These are phyloP conservation scores for Haliclystus octoradiatus DNA, from an alignment of 30 jellyfish, hydroid and myxozoan species.

Conservation along the genomic window DNA sequence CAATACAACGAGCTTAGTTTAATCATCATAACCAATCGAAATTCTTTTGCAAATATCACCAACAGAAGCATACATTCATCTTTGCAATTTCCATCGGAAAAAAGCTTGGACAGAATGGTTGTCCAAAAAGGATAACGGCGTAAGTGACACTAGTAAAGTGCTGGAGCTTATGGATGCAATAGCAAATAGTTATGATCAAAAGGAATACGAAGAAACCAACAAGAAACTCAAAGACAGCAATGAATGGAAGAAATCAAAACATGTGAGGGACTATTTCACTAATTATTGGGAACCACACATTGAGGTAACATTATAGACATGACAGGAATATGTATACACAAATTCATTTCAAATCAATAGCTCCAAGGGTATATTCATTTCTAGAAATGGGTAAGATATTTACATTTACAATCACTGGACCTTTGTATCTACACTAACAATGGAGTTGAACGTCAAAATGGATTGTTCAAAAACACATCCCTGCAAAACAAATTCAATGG, in stretches of 20 bases:
- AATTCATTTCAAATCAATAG: no score
- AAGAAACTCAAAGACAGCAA: slow-evolving; percentile 2
- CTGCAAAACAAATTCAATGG: no score
- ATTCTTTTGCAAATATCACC: not conserved
- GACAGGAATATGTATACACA: no score
- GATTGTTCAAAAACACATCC: no score
- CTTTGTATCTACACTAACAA: slow-evolving; percentile 31
- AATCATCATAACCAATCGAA: no score
- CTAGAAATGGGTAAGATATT: slow-evolving; percentile 28
- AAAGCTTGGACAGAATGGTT: slow-evolving; percentile 43
- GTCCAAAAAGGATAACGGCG: slow-evolving; percentile 21
- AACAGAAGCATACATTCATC: slow-evolving; percentile 13
- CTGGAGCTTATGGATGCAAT: slow-evolving; percentile 11
- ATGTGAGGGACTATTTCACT: slow-evolving; percentile 3
- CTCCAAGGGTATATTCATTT: not conserved
- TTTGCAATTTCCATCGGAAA: slow-evolving; percentile 29
- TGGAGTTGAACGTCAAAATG: slow-evolving; percentile 36
- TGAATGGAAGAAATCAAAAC: slow-evolving; percentile 19
- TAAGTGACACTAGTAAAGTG: slow-evolving; percentile 8
- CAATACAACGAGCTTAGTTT: no score
- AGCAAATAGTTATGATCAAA: slow-evolving; percentile 6
- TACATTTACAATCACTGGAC: slow-evolving; percentile 13
- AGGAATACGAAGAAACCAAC: not conserved
- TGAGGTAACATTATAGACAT: no score
- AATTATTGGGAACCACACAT: slow-evolving; percentile 5